phyloP scores from a whole-genome alignment of 2,888 invertebrate genomes.

The Notocelia uddmanniana region DNA sequence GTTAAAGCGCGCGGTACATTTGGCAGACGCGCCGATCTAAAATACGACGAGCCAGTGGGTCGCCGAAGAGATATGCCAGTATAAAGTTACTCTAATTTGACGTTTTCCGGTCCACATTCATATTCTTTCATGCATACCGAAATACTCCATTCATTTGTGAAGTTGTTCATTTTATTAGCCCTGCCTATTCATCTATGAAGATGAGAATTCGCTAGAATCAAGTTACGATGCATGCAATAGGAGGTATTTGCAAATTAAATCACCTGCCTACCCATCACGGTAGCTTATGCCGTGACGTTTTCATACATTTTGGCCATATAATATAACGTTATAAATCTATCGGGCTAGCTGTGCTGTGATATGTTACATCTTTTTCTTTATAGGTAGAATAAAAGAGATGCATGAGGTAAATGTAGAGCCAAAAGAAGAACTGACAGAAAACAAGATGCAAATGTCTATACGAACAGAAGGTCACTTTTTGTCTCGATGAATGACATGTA shows the following conservation, averaged over 20 bases:
- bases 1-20: constrained; percentile 70
- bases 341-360: too few species aligned
- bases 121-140: constrained; percentile 29
- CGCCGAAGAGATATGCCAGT: constrained; percentile 46
- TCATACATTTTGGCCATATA: too few species aligned
- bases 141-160: constrained; percentile 13
- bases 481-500: constrained; percentile 17
- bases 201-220: neutral
- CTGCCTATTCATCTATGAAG: neutral
- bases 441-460: constrained; percentile 30
- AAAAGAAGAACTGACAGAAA: constrained; percentile 6
- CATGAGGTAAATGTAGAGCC: neutral
- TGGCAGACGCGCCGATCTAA: constrained; percentile 73
- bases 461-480: constrained; percentile 27
- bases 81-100: constrained; percentile 51
- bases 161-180: constrained; percentile 6
- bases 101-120: constrained; percentile 51
- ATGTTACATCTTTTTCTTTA: neutral
- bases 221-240: neutral
- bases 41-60: constrained; percentile 63
- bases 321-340: too few species aligned
- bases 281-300: too few species aligned
- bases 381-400: neutral
- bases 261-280: too few species aligned
- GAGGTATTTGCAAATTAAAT: neutral